Evolutionary conservation across 2,797 vertebrate genomes (phyloP), one percentile per base, ranked within the genome.

Genomic region (Oophaga sylvatica): DNA sequence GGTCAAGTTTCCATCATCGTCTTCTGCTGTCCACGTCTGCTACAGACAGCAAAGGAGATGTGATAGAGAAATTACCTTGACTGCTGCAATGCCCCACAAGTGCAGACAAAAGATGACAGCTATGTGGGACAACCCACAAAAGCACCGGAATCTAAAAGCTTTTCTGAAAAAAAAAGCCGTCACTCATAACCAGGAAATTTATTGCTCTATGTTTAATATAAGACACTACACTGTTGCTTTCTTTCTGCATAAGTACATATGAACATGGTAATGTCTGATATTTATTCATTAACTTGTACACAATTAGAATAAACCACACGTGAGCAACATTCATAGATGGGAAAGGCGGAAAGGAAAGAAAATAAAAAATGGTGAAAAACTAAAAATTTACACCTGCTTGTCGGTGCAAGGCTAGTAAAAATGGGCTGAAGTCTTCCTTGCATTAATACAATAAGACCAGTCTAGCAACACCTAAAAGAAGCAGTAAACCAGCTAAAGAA

Each of bases 391-490:
- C 11, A 22, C 22, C 6, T n/a, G 15, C 16, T 57, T 13, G 1
- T n/a, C 53, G 2, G 41, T 29, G n/a, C 48, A 35, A 19, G 56
- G 17, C 35, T 29, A 53, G 48, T 5, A 71, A 59, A 41, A 57
- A 31, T 35, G 12, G 71, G 29, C 7, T 19, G 45, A 20, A 63
- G 35, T 20, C 29, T 22, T 10, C 78, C 75, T 60, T 81, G 22
- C 19, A 75, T 75, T 73, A n/a, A 67, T 48, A 77, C n/a, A 80
- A 71, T 71, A 71, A 71, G 48, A 65, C 29, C 41, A 76, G 41
- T 45, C 70, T 67, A 82, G n/a, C 48, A 65, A 56, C 70, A 83
- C 60, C 76, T 65, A 76, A 53, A 87, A 80, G 9, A 22, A 67
- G 17, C 22, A 67, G 83, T 57, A 11, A n/a, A 84, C 63, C 57